Conservation (phyloP, 2,888 invertebrate genomes). For the Mystacides longicornis region DNA sequence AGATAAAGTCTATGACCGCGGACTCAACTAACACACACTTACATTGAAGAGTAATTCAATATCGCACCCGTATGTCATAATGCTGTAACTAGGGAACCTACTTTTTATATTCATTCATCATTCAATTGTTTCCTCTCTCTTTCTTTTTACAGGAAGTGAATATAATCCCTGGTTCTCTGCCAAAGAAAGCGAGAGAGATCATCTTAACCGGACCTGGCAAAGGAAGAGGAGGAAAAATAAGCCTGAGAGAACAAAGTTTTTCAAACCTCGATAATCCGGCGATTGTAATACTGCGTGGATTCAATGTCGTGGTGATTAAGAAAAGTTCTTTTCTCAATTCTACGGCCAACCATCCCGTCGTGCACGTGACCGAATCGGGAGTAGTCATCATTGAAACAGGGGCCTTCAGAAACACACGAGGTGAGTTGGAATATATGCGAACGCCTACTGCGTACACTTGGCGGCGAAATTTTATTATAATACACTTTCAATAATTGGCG, state of each 20-base stretch:
- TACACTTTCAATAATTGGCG: too few relatives aligned
- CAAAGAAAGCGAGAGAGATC: slow-evolving; percentile 51
- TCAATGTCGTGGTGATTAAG: slow-evolving; percentile 45
- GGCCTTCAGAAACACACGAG: slow-evolving; percentile 56
- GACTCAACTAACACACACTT: too few relatives aligned
- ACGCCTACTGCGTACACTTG: background rate
- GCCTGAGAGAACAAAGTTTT: slow-evolving; percentile 51
- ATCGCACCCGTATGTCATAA: too few relatives aligned
- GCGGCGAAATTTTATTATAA: too few relatives aligned
- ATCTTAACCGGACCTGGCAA: slow-evolving; percentile 51
- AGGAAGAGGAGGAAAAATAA: slow-evolving; percentile 47
- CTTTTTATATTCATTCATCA: background rate
- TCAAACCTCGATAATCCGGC: slow-evolving; percentile 47
- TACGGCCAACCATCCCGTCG: slow-evolving; percentile 50
- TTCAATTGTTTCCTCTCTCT: background rate
- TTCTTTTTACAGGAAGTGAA: slow-evolving; percentile 41
- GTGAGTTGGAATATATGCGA: too few relatives aligned
- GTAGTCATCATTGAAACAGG: slow-evolving; percentile 53
- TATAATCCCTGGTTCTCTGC: slow-evolving; percentile 47
- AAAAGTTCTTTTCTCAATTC: slow-evolving; percentile 54
- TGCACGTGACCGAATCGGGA: slow-evolving; percentile 55
- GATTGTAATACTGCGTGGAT: slow-evolving; percentile 48
- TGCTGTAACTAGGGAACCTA: too few relatives aligned
- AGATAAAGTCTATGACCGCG: too few relatives aligned
- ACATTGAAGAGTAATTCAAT: too few relatives aligned